These are phyloP conservation scores for Patiria miniata DNA, from an alignment of 35 echinoderm and acorn worm genomes.

Conservation along the genomic window DNA sequence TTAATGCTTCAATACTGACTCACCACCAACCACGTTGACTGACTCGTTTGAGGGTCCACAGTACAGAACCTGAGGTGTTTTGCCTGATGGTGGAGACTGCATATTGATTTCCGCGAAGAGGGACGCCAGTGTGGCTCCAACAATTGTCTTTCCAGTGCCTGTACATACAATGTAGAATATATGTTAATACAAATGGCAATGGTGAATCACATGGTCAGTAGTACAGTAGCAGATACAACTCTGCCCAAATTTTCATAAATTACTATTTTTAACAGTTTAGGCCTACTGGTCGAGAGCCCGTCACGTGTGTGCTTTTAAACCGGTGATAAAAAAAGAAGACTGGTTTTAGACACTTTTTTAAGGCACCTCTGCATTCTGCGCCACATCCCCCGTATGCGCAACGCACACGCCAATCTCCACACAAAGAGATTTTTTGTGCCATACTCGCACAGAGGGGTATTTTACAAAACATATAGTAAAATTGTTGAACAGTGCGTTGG, in stretches of 20 bases:
- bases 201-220: not conserved
- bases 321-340: no score
- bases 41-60: slow-evolving; percentile 85
- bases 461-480: no score
- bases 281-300: no score
- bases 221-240: not conserved
- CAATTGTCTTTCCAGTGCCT: slow-evolving; percentile 78
- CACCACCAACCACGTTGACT: slow-evolving; percentile 74
- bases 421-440: no score
- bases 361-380: no score
- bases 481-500: no score
- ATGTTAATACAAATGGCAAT: not conserved
- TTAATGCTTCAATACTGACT: slow-evolving; percentile 16
- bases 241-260: not conserved
- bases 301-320: no score
- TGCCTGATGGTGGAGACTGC: slow-evolving; percentile 1
- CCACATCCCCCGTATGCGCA: no score
- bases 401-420: no score
- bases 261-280: not conserved
- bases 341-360: no score
- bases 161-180: not conserved
- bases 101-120: slow-evolving; percentile 47
- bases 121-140: slow-evolving; percentile 54
- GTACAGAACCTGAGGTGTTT: slow-evolving; percentile 45
- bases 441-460: no score